Evolutionary conservation across 1,140 invertebrate genomes (phyloP).

Genomic region (Tetramorium simillimum): DNA sequence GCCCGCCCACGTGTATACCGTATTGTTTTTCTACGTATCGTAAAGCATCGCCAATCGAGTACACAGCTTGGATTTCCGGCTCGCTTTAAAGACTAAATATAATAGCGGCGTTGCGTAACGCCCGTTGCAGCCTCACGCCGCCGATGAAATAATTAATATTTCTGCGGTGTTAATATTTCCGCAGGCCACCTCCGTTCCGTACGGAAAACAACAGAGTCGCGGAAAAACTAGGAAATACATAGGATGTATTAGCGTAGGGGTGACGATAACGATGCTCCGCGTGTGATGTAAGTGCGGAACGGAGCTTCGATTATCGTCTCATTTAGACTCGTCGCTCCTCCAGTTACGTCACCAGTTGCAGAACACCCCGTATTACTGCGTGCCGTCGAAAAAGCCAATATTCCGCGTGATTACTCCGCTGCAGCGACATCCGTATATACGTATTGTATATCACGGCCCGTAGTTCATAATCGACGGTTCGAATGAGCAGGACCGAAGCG

Average conservation of each 20-base stretch:
- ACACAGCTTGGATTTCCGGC: neutral
- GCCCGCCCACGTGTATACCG: neutral
- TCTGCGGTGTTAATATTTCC: neutral
- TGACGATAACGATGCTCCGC: too few relatives aligned
- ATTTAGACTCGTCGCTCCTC: neutral
- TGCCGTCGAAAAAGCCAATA: conserved; percentile 29
- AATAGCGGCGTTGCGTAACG: neutral
- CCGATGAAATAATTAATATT: neutral
- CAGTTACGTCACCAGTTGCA: neutral
- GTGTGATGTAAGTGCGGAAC: neutral
- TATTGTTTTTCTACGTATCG: neutral
- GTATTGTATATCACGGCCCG: conserved; percentile 7
- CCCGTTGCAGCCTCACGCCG: neutral
- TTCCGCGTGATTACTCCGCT: conserved; percentile 26
- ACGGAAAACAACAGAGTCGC: neutral
- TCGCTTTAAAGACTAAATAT: neutral
- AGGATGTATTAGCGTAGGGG: too few relatives aligned
- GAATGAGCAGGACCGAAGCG: conserved; percentile 46
- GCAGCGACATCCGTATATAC: conserved; percentile 23
- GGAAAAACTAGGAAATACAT: neutral
- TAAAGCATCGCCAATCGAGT: conserved; percentile 1
- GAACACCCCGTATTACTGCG: neutral
- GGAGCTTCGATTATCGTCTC: neutral
- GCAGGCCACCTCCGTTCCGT: neutral
- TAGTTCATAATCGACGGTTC: conserved; percentile 43